Evolutionary conservation across 2,113 vertebrate species (phyloP).

Genomic region (Oenanthe oenanthe): DNA sequence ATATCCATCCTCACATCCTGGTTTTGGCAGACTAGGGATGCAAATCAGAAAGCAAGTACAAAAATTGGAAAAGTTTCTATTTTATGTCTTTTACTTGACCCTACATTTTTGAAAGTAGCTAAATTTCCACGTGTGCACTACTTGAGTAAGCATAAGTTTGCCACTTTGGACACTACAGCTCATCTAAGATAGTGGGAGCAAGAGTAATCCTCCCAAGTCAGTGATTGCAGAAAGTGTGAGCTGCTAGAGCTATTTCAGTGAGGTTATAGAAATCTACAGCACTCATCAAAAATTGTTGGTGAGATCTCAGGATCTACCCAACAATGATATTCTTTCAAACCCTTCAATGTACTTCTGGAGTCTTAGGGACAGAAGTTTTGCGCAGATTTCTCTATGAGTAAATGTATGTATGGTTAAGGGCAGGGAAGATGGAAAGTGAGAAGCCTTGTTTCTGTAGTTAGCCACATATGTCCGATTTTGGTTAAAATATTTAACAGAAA

Average conservation of each 20-base stretch:
- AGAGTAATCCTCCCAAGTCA: background rate
- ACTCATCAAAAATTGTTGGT: background rate
- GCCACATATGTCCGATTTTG: background rate
- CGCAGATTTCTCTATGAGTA: background rate
- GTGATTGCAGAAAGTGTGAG: background rate
- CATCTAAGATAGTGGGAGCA: background rate
- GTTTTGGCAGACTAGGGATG: background rate
- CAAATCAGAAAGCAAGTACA: background rate
- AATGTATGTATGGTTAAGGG: background rate
- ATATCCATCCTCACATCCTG: background rate
- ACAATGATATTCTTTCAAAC: background rate
- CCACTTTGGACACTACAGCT: background rate
- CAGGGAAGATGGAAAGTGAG: background rate
- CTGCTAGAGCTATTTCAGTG: background rate
- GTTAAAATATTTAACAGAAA: constrained; percentile 30
- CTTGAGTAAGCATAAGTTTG: background rate
- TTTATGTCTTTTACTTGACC: background rate
- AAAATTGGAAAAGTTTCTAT: background rate
- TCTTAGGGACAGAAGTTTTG: background rate
- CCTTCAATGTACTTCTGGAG: background rate
- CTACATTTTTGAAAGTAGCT: background rate
- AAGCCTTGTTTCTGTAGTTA: background rate
- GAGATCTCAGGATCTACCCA: background rate
- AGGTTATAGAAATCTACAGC: background rate
- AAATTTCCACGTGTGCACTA: background rate